phyloP scores from a whole-genome alignment of 2,797 vertebrate genomes.

The Artibeus lituratus region DNA sequence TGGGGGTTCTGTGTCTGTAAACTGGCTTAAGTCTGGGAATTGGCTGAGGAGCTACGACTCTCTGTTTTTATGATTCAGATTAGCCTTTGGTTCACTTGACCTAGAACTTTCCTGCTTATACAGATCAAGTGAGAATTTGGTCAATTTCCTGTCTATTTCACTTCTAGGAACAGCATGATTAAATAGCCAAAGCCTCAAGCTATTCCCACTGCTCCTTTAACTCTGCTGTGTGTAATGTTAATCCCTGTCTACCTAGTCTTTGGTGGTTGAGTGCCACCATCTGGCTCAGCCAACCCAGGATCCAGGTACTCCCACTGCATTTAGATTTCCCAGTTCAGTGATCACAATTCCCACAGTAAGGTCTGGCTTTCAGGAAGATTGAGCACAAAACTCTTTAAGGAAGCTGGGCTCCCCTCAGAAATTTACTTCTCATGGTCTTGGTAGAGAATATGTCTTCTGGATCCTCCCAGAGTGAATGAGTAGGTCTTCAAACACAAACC shows the following conservation, averaged over 20 bases:
- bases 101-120: not conserved
- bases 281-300: not conserved
- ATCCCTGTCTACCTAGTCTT: not conserved
- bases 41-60: not conserved
- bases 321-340: not conserved
- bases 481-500: not conserved
- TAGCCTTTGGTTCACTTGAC: not conserved
- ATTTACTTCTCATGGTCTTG: not conserved
- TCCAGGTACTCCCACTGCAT: not conserved
- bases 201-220: not conserved
- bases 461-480: not conserved
- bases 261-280: not conserved
- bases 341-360: not conserved
- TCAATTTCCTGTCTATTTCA: not conserved
- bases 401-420: not conserved
- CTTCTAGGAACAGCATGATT: not conserved
- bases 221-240: not conserved
- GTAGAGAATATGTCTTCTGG: not conserved
- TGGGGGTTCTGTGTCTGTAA: not conserved
- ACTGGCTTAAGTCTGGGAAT: not conserved
- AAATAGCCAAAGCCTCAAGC: not conserved
- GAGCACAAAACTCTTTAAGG: not conserved
- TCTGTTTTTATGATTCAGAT: not conserved
- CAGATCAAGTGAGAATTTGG: not conserved
- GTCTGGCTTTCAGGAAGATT: not conserved